A percentile compares a stretch with the other conserved stretches of the same genome.
phyloP scores from a whole-genome alignment of 2,113 vertebrate species.

The Epinephelus fuscoguttatus region DNA sequence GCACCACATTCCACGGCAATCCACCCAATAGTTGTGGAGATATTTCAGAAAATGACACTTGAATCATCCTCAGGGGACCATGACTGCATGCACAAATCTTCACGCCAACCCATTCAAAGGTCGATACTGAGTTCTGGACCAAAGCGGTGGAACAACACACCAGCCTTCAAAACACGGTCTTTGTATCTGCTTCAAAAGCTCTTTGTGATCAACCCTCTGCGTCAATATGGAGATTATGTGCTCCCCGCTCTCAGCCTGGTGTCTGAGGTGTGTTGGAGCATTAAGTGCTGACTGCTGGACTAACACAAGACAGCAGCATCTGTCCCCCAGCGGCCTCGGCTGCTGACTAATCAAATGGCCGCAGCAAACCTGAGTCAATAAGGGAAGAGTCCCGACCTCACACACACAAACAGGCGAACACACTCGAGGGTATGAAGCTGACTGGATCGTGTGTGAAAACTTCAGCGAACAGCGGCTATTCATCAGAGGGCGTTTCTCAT shows the following conservation, averaged over 20 bases:
- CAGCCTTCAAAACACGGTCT: not conserved
- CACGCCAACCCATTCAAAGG: not conserved
- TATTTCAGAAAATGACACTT: no score
- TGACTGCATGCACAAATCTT: no score
- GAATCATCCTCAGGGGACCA: no score
- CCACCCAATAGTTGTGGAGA: no score
- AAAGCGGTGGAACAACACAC: not conserved
- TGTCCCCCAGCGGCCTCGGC: not conserved
- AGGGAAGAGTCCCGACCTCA: not conserved
- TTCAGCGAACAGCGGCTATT: not conserved
- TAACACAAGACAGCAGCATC: slow-evolving; percentile 41
- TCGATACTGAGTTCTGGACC: no score
- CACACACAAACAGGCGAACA: not conserved
- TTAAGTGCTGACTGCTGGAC: slow-evolving; percentile 51
- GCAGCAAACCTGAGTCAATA: slow-evolving; percentile 64
- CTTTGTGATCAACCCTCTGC: not conserved
- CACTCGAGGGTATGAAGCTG: not conserved
- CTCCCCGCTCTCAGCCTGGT: not conserved
- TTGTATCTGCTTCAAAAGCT: not conserved
- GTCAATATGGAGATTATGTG: not conserved
- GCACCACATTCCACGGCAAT: no score
- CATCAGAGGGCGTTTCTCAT: not conserved
- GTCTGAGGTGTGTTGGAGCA: slow-evolving; percentile 7
- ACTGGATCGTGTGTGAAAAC: not conserved
- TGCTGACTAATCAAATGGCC: slow-evolving; percentile 66